Conservation (phyloP, 2,888 invertebrate species). For the Epistrophe eligans region DNA sequence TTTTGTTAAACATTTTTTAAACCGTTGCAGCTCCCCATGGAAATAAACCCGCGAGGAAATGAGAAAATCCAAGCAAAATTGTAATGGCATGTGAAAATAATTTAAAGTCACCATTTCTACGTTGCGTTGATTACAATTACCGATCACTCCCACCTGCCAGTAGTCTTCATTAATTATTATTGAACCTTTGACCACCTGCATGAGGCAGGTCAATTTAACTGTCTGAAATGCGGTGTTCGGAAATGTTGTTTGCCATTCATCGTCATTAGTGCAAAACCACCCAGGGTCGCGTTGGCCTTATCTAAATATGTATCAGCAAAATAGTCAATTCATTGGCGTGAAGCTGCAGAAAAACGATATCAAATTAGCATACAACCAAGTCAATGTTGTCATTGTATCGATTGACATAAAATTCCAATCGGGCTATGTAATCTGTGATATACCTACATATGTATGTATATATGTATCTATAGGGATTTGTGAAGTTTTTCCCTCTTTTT, state of each 20-base stretch:
- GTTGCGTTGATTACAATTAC: constrained; percentile 65
- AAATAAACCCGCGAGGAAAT: too few relatives aligned
- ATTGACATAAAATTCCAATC: constrained; percentile 73
- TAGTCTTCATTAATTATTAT: constrained; percentile 40
- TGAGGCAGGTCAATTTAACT: constrained; percentile 60
- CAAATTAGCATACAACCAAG: constrained; percentile 66
- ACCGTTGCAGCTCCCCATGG: too few relatives aligned
- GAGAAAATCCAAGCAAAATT: background rate
- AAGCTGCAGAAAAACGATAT: constrained; percentile 58
- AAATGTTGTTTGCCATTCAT: constrained; percentile 37
- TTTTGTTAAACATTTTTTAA: too few relatives aligned
- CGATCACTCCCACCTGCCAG: constrained; percentile 52
- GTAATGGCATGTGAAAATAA: constrained; percentile 38
- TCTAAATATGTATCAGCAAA: constrained; percentile 63
- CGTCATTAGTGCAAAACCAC: constrained; percentile 30
- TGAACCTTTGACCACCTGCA: constrained; percentile 48
- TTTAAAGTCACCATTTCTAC: constrained; percentile 35
- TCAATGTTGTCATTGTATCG: constrained; percentile 67
- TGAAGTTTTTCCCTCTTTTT: constrained; percentile 7
- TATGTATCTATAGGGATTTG: constrained; percentile 13
- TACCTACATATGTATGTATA: too few relatives aligned
- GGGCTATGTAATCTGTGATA: constrained; percentile 55
- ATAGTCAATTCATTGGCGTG: constrained; percentile 63
- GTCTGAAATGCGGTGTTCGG: constrained; percentile 40
- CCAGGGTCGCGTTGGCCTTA: constrained; percentile 41